Percentiles rank a stretch among this genome's conserved stretches.
phyloP scores from a whole-genome alignment of 2,888 invertebrate genomes.

The Cantharis nigra region DNA sequence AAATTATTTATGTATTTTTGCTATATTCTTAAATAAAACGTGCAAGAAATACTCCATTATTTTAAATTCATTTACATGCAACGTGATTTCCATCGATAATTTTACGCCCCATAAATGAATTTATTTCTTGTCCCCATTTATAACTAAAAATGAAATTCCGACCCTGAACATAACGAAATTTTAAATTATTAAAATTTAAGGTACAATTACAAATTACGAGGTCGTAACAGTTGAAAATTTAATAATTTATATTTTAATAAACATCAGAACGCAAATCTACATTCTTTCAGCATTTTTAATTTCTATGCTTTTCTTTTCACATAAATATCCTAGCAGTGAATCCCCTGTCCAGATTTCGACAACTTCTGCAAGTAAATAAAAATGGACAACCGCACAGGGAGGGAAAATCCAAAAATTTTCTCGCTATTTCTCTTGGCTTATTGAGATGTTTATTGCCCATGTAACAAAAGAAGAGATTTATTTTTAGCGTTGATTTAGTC shows the following conservation, averaged over 20 bases:
- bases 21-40: background rate
- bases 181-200: background rate
- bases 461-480: constrained; percentile 2
- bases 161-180: background rate
- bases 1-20: background rate
- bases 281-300: background rate
- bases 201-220: background rate
- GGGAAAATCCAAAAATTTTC: background rate
- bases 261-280: background rate
- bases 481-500: constrained; percentile 9
- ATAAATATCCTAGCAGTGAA: background rate
- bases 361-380: background rate
- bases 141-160: background rate
- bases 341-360: background rate
- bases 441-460: background rate
- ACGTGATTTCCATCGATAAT: background rate
- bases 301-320: background rate
- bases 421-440: background rate
- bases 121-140: background rate
- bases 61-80: background rate
- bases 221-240: background rate
- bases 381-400: background rate
- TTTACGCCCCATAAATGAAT: background rate
- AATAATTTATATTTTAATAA: background rate
- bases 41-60: background rate